These are phyloP conservation scores for Euplagia quadripunctaria DNA, from an alignment of 2,888 invertebrate species.

Conservation along the genomic window DNA sequence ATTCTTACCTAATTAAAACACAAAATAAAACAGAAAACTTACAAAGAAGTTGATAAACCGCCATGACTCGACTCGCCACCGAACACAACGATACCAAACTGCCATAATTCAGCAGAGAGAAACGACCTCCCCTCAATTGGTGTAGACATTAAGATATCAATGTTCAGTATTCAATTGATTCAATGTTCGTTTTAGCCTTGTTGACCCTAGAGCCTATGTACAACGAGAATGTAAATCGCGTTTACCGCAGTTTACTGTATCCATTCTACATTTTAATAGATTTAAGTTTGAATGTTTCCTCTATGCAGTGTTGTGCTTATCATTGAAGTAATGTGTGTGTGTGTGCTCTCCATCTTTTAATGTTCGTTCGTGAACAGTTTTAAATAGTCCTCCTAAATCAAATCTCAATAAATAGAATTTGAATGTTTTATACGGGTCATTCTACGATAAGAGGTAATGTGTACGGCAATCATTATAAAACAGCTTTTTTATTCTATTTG, in stretches of 20 bases:
- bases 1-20: background rate
- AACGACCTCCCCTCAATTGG: slow-evolving; percentile 23
- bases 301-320: background rate
- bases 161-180: slow-evolving; percentile 33
- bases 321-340: background rate
- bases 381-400: no score
- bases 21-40: slow-evolving; percentile 10
- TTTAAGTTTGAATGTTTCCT: background rate
- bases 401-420: no score
- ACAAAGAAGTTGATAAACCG: slow-evolving; percentile 14
- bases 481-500: no score
- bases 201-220: slow-evolving; percentile 30
- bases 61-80: slow-evolving; percentile 16
- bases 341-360: background rate
- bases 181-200: slow-evolving; percentile 26
- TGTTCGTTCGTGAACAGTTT: no score
- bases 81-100: slow-evolving; percentile 6
- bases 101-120: slow-evolving; percentile 7
- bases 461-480: no score
- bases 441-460: no score
- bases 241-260: background rate
- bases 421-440: no score
- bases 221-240: slow-evolving; percentile 13
- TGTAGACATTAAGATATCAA: slow-evolving; percentile 33
- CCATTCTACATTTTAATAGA: background rate